Percentiles rank a stretch among this genome's conserved stretches.
Conservation (phyloP, 2,113 vertebrate genomes). For the Rallus limicola region DNA sequence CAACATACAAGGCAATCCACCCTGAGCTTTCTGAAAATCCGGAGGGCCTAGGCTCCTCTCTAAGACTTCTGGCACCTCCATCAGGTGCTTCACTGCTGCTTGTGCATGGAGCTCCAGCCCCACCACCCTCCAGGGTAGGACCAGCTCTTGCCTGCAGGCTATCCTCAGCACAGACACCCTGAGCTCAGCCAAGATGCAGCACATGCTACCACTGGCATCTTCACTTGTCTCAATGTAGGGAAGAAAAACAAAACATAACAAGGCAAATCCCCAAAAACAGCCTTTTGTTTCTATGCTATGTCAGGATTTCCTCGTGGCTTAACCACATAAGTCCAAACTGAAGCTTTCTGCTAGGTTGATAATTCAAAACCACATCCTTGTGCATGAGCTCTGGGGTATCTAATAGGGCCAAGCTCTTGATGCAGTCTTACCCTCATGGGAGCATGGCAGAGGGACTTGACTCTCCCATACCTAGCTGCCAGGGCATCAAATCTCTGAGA, state of each 20-base stretch:
- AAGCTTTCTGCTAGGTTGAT: background rate
- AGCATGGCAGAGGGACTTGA: background rate
- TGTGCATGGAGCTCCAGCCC: background rate
- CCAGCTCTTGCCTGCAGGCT: background rate
- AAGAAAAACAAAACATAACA: background rate
- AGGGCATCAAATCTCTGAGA: background rate
- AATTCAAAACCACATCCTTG: background rate
- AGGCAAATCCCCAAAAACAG: background rate
- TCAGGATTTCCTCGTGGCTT: background rate
- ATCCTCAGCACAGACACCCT: background rate
- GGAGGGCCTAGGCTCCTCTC: background rate
- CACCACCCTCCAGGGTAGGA: background rate
- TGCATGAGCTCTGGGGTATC: no score
- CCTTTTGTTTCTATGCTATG: background rate
- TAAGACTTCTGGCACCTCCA: background rate
- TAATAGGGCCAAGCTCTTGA: fast-evolving
- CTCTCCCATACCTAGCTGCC: background rate
- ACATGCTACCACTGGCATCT: background rate
- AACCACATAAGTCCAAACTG: background rate
- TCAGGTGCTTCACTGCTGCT: background rate
- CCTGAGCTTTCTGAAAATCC: background rate
- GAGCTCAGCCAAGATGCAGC: background rate
- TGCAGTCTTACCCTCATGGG: background rate
- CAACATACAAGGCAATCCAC: background rate
- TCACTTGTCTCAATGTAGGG: background rate